Evolutionary conservation across 1,140 invertebrate genomes (phyloP).

Genomic region (Anastrepha ludens): DNA sequence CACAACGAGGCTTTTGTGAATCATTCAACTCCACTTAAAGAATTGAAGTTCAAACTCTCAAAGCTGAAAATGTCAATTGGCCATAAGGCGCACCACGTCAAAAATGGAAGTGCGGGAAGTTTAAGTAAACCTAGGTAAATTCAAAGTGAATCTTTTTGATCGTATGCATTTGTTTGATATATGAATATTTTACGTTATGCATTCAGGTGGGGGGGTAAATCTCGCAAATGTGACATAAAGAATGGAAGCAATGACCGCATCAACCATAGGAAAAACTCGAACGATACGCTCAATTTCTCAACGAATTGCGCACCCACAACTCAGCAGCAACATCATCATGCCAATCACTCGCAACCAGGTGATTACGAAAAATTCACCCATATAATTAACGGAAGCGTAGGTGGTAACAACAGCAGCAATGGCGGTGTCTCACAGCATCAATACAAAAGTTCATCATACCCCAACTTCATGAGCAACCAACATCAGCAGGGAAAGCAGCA

Average conservation of each 20-base stretch:
- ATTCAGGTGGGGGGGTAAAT: conserved; percentile 69
- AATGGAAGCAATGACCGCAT: conserved; percentile 72
- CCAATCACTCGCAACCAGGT: conserved; percentile 54
- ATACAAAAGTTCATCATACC: conserved; percentile 76
- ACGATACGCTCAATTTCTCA: conserved; percentile 71
- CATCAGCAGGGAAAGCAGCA: conserved; percentile 57
- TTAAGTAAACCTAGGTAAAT: conserved; percentile 69
- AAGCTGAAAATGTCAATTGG: conserved; percentile 72
- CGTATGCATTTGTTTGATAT: background rate
- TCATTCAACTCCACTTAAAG: conserved; percentile 71
- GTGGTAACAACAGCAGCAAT: conserved; percentile 62
- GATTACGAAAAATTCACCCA: conserved; percentile 53
- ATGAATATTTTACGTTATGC: background rate
- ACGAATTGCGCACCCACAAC: conserved; percentile 57
- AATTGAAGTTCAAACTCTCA: conserved; percentile 71
- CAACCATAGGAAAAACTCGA: conserved; percentile 72
- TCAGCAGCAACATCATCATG: conserved; percentile 64
- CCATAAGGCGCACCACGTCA: conserved; percentile 69
- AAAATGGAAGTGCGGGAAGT: conserved; percentile 63
- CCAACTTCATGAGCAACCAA: conserved; percentile 69
- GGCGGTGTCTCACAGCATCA: conserved; percentile 64
- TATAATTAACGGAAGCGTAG: conserved; percentile 57
- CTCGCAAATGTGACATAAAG: conserved; percentile 70
- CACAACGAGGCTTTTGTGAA: conserved; percentile 73
- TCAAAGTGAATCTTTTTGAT: background rate